phyloP scores from a whole-genome alignment of 2,797 vertebrate species.

The Parambassis ranga region DNA sequence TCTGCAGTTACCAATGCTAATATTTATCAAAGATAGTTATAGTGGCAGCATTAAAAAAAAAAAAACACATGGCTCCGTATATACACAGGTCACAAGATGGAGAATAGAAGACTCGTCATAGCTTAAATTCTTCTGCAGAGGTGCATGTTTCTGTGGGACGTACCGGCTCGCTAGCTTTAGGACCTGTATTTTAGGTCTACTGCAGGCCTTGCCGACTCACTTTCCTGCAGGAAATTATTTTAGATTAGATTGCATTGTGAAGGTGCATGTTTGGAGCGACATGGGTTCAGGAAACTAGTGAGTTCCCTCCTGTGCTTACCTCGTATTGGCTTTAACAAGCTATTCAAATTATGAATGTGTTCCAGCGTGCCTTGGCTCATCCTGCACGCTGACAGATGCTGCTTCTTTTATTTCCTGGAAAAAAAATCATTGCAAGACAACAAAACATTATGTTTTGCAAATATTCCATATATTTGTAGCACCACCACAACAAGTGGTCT shows the following conservation, averaged over 20 bases:
- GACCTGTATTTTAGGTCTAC: too few species aligned
- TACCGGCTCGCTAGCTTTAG: too few species aligned
- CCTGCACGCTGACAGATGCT: background rate
- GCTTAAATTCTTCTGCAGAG: background rate
- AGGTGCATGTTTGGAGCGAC: background rate
- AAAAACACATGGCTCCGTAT: too few species aligned
- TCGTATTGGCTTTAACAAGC: background rate
- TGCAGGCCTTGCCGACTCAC: conserved; percentile 1
- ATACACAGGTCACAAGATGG: too few species aligned
- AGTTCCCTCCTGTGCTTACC: background rate
- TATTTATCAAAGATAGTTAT: too few species aligned
- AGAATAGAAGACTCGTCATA: too few species aligned
- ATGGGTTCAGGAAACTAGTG: background rate
- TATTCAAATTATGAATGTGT: fast-evolving
- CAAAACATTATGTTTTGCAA: too few species aligned
- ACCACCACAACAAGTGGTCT: too few species aligned
- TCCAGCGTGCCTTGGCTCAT: background rate
- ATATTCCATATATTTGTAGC: too few species aligned
- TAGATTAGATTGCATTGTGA: background rate
- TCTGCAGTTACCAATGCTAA: too few species aligned
- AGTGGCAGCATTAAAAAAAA: too few species aligned
- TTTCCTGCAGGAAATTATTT: background rate
- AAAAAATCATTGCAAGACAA: background rate
- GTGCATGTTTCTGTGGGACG: background rate
- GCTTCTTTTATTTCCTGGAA: background rate